Evolutionary conservation across 2,888 invertebrate species (phyloP), one percentile per base, ranked within the genome.

Genomic region (Venustoraphidia nigricollis): DNA sequence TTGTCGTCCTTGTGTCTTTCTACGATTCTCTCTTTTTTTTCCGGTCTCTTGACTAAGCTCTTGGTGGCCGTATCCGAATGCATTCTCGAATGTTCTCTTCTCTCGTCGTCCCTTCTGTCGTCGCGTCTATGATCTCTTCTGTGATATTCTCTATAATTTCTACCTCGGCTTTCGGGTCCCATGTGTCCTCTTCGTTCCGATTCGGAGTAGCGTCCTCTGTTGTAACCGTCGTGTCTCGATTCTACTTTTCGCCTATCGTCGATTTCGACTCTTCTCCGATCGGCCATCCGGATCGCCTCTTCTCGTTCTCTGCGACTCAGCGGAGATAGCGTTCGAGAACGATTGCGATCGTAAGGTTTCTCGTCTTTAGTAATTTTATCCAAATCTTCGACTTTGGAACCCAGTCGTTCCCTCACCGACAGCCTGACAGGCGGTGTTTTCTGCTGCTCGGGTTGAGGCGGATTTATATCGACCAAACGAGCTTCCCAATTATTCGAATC

Each of bases 371-470:
- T 53, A 35, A 66, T 62, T 54, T 69, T 66, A 43, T 73, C 70
- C 10, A 69, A 56, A 53, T 77, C 77, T 51, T 83, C 82, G 1
- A 86, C 73, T 67, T 84, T 83, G 1, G 83, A 81, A 1, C 88
- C 89, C 4, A 89, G 69, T 41, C 89, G 72, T 53, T 88, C 88
- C 63, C 87, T 88, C 1, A 86, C 81, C 1, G 88, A 84, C 35
- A 83, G 60, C 55, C 80, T 71, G 0, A 76, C 76, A 1, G 81
- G 79, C 10, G 62, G 54, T 46, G 60, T 61, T 41, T 58, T 55
- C 63, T 59, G 47, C 61, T 63, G 42, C 63, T 62, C n/a, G 62
- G 52, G 52, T 27, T 46, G 48, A 17, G 51, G 48, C 57, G 69
- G 65, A 57, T 62, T 55, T 48, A 71, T 57, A 64, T 75, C 72